Conservation (phyloP, 1,140 invertebrate species). For the Heliconius himera region DNA sequence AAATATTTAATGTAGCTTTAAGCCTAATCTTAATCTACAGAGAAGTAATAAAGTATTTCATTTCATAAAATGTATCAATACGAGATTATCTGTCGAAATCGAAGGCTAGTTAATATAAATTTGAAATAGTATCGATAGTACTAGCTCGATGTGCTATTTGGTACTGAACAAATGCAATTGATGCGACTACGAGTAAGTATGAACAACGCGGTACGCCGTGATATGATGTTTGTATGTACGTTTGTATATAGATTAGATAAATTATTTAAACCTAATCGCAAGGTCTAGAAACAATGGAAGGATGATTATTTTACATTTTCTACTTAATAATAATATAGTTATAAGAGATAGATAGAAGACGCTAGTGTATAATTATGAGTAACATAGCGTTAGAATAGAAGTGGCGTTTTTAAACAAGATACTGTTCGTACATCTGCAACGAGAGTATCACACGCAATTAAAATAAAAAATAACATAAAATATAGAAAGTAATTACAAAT, state of each 20-base stretch:
- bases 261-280: conserved; percentile 43
- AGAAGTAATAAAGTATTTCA: conserved; percentile 64
- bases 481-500: conserved; percentile 1
- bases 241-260: conserved; percentile 41
- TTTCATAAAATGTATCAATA: conserved; percentile 12
- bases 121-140: conserved; percentile 60
- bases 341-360: conserved; percentile 73
- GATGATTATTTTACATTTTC: conserved; percentile 71
- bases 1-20: conserved; percentile 72
- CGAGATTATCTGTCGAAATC: conserved; percentile 51
- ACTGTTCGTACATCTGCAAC: conserved; percentile 22
- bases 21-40: conserved; percentile 74
- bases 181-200: conserved; percentile 59
- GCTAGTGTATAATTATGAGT: conserved; percentile 64
- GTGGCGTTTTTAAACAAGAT: conserved; percentile 53
- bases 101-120: conserved; percentile 61
- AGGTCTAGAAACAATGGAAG: conserved; percentile 66
- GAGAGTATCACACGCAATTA: conserved; percentile 42
- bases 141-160: conserved; percentile 73
- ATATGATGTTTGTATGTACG: conserved; percentile 34
- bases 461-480: conserved; percentile 31
- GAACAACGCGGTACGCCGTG: conserved; percentile 38
- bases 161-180: conserved; percentile 75
- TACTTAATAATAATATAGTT: conserved; percentile 64
- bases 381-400: conserved; percentile 61